A percentile compares a stretch with the other conserved stretches of the same genome.
Conservation (phyloP, 2,797 vertebrate genomes). For the Galaxias olidus region DNA sequence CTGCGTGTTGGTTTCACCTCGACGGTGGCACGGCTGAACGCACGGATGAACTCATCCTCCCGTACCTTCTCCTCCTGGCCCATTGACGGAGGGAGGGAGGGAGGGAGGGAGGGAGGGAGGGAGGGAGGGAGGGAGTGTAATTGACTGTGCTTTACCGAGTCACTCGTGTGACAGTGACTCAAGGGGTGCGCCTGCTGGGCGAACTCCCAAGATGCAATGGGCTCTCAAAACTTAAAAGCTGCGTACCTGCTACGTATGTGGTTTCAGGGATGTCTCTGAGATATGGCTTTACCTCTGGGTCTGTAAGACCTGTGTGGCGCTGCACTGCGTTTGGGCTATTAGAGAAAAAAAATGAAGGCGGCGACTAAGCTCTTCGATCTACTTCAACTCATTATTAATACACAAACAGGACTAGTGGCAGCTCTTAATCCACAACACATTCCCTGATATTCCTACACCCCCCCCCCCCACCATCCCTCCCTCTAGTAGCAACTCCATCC, state of each 20-base stretch:
- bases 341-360: too few relatives aligned
- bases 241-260: too few relatives aligned
- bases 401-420: too few relatives aligned
- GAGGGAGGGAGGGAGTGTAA: conserved; percentile 39
- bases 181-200: conserved; percentile 62
- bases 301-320: too few relatives aligned
- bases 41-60: conserved; percentile 71
- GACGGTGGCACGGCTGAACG: conserved; percentile 66
- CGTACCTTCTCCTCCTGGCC: conserved; percentile 61
- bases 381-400: too few relatives aligned
- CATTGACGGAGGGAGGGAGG: conserved; percentile 63
- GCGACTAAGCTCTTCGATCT: too few relatives aligned
- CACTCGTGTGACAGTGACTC: conserved; percentile 57
- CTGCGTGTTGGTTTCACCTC: conserved; percentile 71
- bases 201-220: conserved; percentile 60
- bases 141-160: conserved; percentile 10
- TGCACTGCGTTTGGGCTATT: too few relatives aligned
- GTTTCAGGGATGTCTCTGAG: too few relatives aligned
- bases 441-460: too few relatives aligned
- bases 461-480: too few relatives aligned
- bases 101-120: background rate
- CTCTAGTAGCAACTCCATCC: too few relatives aligned
- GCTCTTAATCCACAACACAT: background rate
- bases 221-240: conserved; percentile 45
- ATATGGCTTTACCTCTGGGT: too few relatives aligned